phyloP scores from a whole-genome alignment of 2,797 vertebrate species.

The Sebastolobus alascanus region DNA sequence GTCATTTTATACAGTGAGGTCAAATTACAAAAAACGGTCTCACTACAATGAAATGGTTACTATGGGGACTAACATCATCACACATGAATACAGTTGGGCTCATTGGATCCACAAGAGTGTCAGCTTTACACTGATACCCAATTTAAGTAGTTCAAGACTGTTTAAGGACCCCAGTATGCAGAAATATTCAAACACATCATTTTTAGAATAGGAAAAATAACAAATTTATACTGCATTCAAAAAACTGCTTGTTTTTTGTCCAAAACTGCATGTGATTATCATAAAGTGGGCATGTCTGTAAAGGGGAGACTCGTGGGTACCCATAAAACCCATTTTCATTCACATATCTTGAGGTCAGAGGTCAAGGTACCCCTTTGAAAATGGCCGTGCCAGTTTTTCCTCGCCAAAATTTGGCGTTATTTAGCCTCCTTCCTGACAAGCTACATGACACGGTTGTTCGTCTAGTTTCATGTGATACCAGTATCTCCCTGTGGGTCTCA shows the following conservation, averaged over 20 bases:
- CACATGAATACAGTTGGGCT: too few species aligned
- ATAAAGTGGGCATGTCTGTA: neutral
- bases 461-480: neutral
- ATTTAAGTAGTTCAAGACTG: too few species aligned
- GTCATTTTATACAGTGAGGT: neutral
- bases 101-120: too few species aligned
- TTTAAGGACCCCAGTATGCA: rapidly evolving
- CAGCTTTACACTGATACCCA: too few species aligned
- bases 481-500: neutral
- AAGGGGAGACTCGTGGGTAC: neutral
- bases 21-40: neutral
- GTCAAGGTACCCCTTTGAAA: neutral
- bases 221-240: neutral
- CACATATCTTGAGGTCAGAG: neutral
- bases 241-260: too few species aligned
- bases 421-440: neutral
- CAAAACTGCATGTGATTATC: neutral
- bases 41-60: too few species aligned
- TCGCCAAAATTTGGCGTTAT: neutral
- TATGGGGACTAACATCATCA: too few species aligned
- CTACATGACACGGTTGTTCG: neutral
- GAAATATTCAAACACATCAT: neutral
- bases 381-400: neutral
- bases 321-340: too few species aligned
- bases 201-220: neutral